Conservation (phyloP, 2,888 invertebrate species). For the Crocallis elinguaria region DNA sequence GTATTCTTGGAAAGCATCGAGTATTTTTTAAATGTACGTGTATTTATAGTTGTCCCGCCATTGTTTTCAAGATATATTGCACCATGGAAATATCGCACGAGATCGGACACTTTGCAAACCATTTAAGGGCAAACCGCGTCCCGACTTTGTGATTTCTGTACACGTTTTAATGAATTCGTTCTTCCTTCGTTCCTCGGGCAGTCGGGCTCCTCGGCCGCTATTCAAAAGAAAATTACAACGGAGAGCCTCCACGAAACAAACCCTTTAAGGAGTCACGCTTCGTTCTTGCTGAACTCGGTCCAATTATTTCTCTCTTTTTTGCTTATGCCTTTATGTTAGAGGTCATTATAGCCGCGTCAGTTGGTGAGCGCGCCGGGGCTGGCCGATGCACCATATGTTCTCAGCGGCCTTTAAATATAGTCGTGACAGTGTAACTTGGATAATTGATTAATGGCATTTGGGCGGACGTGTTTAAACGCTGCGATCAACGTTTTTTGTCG, state of each 20-base stretch:
- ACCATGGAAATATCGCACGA: constrained; percentile 38
- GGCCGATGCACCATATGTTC: constrained; percentile 74
- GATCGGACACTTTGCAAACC: constrained; percentile 58
- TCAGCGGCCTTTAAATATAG: constrained; percentile 69
- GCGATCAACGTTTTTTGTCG: constrained; percentile 71
- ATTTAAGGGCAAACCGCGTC: constrained; percentile 62
- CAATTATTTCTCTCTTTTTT: constrained; percentile 78
- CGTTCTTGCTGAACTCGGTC: constrained; percentile 74
- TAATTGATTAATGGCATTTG: constrained; percentile 79
- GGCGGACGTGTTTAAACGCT: constrained; percentile 79
- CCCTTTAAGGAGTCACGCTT: constrained; percentile 79
- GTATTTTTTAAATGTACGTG: constrained; percentile 4
- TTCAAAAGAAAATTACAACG: constrained; percentile 80
- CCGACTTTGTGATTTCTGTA: constrained; percentile 73
- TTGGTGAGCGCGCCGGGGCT: constrained; percentile 68
- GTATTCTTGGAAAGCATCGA: background rate
- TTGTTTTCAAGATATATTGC: constrained; percentile 17
- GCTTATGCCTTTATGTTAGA: constrained; percentile 66
- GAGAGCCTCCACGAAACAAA: constrained; percentile 76
- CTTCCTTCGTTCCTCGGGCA: constrained; percentile 67
- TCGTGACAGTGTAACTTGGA: constrained; percentile 74
- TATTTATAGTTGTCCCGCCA: constrained; percentile 10
- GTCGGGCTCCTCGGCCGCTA: constrained; percentile 69
- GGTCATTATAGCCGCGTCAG: constrained; percentile 79
- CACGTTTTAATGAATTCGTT: constrained; percentile 79